Percentiles rank a stretch among this genome's conserved stretches.
phyloP scores from a whole-genome alignment of 2,113 vertebrate genomes.

The Entomyzon cyanotis region DNA sequence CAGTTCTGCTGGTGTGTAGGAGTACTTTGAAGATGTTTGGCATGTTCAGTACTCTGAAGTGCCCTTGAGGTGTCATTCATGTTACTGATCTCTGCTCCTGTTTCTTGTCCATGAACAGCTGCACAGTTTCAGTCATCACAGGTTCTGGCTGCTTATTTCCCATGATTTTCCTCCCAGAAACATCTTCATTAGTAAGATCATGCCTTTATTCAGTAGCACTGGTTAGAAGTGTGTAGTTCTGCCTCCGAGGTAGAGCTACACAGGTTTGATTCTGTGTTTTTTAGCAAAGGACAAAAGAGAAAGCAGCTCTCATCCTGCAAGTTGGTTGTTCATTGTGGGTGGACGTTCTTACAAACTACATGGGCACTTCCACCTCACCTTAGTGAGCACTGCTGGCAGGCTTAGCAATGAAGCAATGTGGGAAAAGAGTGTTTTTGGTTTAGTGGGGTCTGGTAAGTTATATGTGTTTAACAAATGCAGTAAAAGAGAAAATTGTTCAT shows the following conservation, averaged over 20 bases:
- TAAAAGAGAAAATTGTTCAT: background rate
- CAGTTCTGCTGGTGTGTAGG: background rate
- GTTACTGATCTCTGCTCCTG: slow-evolving; percentile 24
- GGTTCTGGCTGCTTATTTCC: slow-evolving; percentile 24
- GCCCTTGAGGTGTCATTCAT: slow-evolving; percentile 40
- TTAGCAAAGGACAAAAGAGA: background rate
- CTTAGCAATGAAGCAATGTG: background rate
- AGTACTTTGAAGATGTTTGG: slow-evolving; percentile 22
- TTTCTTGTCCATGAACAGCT: slow-evolving; percentile 9
- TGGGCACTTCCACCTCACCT: background rate
- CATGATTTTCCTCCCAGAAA: slow-evolving; percentile 2
- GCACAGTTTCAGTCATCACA: background rate
- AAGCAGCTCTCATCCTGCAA: background rate
- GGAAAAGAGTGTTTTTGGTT: background rate
- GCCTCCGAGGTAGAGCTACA: background rate
- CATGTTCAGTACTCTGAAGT: slow-evolving; percentile 38
- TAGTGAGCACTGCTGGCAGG: background rate
- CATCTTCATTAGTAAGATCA: background rate
- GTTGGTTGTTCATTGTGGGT: background rate
- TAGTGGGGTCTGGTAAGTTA: background rate
- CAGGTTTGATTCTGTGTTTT: background rate
- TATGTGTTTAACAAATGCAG: background rate
- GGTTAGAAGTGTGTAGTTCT: slow-evolving; percentile 12
- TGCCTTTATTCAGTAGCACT: background rate
- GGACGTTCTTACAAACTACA: background rate